A percentile compares a stretch with the other conserved stretches of the same genome.
Evolutionary conservation across 2,113 vertebrate genomes (phyloP).

Genomic region (Brachyhypopomus gauderio): DNA sequence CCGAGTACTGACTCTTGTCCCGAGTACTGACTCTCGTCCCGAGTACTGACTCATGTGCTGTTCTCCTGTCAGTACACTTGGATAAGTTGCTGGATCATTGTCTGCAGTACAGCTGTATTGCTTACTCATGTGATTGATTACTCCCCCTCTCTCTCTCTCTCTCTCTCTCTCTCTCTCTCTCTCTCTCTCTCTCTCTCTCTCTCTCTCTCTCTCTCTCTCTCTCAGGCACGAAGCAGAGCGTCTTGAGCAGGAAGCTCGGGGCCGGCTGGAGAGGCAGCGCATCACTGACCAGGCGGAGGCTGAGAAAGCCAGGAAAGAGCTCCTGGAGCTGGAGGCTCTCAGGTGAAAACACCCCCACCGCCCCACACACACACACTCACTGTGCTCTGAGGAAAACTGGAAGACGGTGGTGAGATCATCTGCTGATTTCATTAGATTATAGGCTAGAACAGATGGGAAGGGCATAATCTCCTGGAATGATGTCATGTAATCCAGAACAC

Average conservation of each 20-base stretch:
- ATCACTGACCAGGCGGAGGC: constrained; percentile 87
- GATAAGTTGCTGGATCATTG: no score
- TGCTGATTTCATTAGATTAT: neutral
- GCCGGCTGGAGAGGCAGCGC: constrained; percentile 85
- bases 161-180: neutral
- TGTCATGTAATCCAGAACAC: no score
- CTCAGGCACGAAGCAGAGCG: constrained; percentile 87
- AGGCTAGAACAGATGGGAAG: neutral
- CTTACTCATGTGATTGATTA: no score
- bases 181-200: no score
- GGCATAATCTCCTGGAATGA: no score
- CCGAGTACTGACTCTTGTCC: no score
- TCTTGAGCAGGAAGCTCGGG: constrained; percentile 86
- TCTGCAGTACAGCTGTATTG: no score
- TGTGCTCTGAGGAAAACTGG: neutral
- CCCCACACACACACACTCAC: no score
- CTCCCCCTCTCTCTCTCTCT: no score
- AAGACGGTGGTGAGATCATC: neutral
- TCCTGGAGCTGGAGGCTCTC: constrained; percentile 86
- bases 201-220: neutral
- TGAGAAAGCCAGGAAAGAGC: constrained; percentile 80
- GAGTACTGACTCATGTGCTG: no score
- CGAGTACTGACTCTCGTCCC: no score
- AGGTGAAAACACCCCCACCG: constrained; percentile 69
- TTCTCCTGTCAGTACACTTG: no score